phyloP scores from a whole-genome alignment of 2,797 vertebrate genomes.

The Nannoperca australis region DNA sequence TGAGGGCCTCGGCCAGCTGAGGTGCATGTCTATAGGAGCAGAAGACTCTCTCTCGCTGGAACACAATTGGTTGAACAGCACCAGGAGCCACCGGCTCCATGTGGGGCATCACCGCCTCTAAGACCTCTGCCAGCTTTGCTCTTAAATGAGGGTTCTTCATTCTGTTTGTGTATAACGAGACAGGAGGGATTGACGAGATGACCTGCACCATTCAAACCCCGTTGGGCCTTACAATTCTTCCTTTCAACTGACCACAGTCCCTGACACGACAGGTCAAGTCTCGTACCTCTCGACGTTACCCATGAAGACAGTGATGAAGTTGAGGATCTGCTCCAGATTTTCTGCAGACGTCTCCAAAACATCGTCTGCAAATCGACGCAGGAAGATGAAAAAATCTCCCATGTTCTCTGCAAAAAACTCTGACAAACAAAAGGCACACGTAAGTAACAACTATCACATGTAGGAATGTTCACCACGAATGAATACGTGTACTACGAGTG shows the following conservation, averaged over 20 bases:
- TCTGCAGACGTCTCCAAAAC: conserved; percentile 93
- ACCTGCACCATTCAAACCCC: neutral
- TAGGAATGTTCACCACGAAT: conserved; percentile 27
- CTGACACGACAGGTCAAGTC: neutral
- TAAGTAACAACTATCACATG: conserved; percentile 6
- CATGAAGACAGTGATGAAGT: conserved; percentile 96
- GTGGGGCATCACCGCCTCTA: conserved; percentile 99
- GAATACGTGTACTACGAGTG: neutral
- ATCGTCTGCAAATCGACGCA: conserved; percentile 95
- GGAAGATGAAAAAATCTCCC: conserved; percentile 97
- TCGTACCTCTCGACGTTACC: conserved; percentile 94
- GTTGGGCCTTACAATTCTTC: neutral
- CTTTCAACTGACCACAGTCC: neutral
- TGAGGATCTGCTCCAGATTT: conserved; percentile 93
- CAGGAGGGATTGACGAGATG: neutral
- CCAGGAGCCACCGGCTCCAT: conserved; percentile 88
- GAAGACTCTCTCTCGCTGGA: conserved; percentile 94
- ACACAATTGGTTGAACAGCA: conserved; percentile 89
- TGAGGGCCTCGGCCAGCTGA: conserved; percentile 94
- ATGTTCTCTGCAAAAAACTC: conserved; percentile 98
- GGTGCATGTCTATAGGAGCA: conserved; percentile 90
- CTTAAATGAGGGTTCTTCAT: conserved; percentile 98
- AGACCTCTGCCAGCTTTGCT: conserved; percentile 95
- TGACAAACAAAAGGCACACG: conserved; percentile 69
- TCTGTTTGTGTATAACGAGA: conserved; percentile 73